phyloP scores from a whole-genome alignment of 1,140 invertebrate genomes.

The Procambarus clarkii region DNA sequence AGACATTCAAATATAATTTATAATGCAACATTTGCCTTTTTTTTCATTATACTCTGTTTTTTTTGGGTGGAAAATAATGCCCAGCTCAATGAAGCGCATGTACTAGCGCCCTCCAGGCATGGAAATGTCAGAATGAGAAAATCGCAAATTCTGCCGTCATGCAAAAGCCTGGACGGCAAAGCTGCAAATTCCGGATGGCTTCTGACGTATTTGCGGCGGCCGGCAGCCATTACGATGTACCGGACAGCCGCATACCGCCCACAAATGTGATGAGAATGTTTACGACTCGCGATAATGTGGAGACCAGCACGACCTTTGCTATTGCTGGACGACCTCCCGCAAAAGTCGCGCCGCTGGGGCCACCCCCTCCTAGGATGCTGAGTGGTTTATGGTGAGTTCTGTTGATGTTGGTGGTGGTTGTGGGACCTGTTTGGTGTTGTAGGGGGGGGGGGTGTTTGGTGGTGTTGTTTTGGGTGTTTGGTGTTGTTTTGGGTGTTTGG shows the following conservation, averaged over 20 bases:
- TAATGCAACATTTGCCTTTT: too few relatives aligned
- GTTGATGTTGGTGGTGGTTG: not conserved
- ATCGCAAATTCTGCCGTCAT: not conserved
- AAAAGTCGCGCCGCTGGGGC: not conserved
- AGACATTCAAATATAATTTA: too few relatives aligned
- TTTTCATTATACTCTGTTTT: too few relatives aligned
- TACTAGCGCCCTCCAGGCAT: too few relatives aligned
- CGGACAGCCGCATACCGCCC: not conserved
- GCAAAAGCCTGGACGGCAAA: not conserved
- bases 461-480: not conserved
- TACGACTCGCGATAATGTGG: slow-evolving; percentile 6
- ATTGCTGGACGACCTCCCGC: not conserved
- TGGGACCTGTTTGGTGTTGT: not conserved
- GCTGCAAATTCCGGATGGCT: not conserved
- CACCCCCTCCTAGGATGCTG: not conserved
- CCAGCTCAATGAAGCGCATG: too few relatives aligned
- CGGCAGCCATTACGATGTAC: slow-evolving; percentile 1
- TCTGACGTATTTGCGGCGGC: slow-evolving; percentile 2
- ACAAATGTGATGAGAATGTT: slow-evolving; percentile 37
- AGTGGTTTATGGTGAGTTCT: not conserved
- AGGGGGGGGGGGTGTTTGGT: not conserved
- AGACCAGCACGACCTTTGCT: not conserved
- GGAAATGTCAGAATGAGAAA: not conserved
- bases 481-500: not conserved
- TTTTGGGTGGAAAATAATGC: too few relatives aligned